phyloP scores from a whole-genome alignment of 2,888 invertebrate genomes.

The Eristalis pertinax region DNA sequence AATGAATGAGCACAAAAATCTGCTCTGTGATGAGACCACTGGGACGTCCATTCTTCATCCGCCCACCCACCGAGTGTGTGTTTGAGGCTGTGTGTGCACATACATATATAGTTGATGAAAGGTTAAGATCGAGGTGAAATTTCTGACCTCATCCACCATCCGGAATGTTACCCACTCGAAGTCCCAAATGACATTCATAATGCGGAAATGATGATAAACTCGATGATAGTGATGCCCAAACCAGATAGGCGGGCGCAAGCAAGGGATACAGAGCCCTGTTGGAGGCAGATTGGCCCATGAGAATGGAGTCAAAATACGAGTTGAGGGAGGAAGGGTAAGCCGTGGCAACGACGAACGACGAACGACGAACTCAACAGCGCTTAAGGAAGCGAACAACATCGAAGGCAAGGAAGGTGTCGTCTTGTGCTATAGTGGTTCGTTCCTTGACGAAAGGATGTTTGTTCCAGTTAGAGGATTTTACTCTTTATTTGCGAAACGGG shows the following conservation, averaged over 20 bases:
- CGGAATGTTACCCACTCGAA: slow-evolving; percentile 54
- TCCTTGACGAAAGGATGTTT: slow-evolving; percentile 37
- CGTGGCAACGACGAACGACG: background rate
- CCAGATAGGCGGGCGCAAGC: slow-evolving; percentile 33
- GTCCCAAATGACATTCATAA: slow-evolving; percentile 65
- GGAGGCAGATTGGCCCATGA: background rate
- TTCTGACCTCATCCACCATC: slow-evolving; percentile 50
- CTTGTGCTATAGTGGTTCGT: background rate
- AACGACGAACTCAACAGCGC: background rate
- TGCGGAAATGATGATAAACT: slow-evolving; percentile 69
- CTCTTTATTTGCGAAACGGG: slow-evolving; percentile 42
- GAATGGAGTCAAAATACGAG: background rate
- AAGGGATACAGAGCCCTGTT: background rate
- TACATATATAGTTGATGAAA: slow-evolving; percentile 22
- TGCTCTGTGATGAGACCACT: slow-evolving; percentile 53
- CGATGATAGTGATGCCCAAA: slow-evolving; percentile 48
- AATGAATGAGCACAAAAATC: slow-evolving; percentile 52
- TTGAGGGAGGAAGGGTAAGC: background rate
- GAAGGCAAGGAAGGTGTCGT: slow-evolving; percentile 8
- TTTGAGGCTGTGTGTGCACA: background rate
- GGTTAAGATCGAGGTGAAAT: slow-evolving; percentile 60
- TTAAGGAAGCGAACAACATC: slow-evolving; percentile 14
- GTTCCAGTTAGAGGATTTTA: slow-evolving; percentile 58
- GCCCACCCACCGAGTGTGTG: too few relatives aligned
- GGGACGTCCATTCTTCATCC: slow-evolving; percentile 19